phyloP scores from a whole-genome alignment of 1,140 invertebrate species.

The Drosophila neocordata region DNA sequence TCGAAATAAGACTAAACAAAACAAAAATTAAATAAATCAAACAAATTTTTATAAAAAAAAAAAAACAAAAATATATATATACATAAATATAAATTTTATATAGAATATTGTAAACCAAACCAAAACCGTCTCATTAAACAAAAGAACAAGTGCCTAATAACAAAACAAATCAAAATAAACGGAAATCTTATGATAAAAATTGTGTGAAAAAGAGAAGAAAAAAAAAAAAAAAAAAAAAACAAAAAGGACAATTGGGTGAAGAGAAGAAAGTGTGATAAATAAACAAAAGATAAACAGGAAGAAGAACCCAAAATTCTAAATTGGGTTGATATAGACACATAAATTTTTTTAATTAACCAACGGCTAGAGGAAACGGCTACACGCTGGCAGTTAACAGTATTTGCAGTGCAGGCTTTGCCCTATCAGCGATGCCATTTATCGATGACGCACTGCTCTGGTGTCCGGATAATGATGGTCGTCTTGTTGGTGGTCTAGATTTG shows the following conservation, averaged over 20 bases:
- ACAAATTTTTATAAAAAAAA: too few relatives aligned
- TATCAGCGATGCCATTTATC: slow-evolving; percentile 95
- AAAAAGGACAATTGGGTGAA: background rate
- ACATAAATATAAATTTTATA: slow-evolving; percentile 34
- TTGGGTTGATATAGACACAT: too few relatives aligned
- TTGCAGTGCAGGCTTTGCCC: slow-evolving; percentile 85
- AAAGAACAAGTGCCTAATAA: slow-evolving; percentile 59
- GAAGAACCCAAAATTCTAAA: background rate
- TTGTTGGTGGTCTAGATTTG: slow-evolving; percentile 89
- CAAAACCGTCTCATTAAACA: slow-evolving; percentile 69
- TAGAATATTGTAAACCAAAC: slow-evolving; percentile 54
- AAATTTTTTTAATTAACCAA: slow-evolving; percentile 1
- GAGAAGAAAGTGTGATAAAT: slow-evolving; percentile 46
- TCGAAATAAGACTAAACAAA: slow-evolving; percentile 34
- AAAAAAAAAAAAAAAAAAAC: background rate
- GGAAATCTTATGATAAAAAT: slow-evolving; percentile 46
- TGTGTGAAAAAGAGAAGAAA: slow-evolving; percentile 12
- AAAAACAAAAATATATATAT: slow-evolving; percentile 24
- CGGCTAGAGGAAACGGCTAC: slow-evolving; percentile 57
- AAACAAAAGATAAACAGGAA: slow-evolving; percentile 19
- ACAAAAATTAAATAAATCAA: background rate
- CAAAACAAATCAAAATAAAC: slow-evolving; percentile 27
- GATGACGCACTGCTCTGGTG: slow-evolving; percentile 96
- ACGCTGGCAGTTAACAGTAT: slow-evolving; percentile 85
- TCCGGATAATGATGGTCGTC: slow-evolving; percentile 95